Evolutionary conservation across 1,140 invertebrate genomes (phyloP), one percentile per base, ranked within the genome.

Genomic region (Holotrichia oblita): DNA sequence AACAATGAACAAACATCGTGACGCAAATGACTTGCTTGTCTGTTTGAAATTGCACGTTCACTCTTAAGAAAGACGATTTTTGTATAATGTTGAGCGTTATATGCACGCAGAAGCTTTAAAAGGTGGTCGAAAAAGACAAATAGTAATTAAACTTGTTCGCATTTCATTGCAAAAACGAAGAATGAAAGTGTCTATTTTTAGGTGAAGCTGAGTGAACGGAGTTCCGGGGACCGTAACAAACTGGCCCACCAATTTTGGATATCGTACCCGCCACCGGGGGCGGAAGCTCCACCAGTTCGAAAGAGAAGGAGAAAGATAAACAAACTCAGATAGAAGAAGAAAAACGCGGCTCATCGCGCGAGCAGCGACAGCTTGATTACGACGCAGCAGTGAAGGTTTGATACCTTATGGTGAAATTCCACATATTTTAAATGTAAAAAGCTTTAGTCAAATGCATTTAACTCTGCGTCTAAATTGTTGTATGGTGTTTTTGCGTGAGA

Each of bases 181-280:
- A 69, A 22, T 69, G 27, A 69, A 69, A 34, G 12, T 69, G 27
- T 69, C 20, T 69, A 69, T 69, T 69, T 69, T 69, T 69, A 69
- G 61, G 61, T 69, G 61, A 69, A 69, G 61, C 61, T 27, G 61
- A 69, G 27, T 12, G 8, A 69, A 69, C 17, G 22, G 61, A 27
- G 61, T 69, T 22, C 61, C 61, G 22, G 73, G 10, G 10, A 41
- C 41, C 24, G 75, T 55, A 72, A 74, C 84, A 85, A 85, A 84
- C 85, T 92, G 91, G 91, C 91, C 88, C 91, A 92, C 86, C 91
- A 92, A 88, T 92, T 92, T 87, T 92, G 91, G 91, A 91, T 92
- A 84, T 92, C 91, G 74, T 92, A 92, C 87, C 91, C 91, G 87
- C 91, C 91, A 84, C 91, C 90, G 81, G 89, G 88, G 87, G 88